These are phyloP conservation scores for Leucoma salicis DNA, from an alignment of 2,888 invertebrate genomes.

Conservation along the genomic window DNA sequence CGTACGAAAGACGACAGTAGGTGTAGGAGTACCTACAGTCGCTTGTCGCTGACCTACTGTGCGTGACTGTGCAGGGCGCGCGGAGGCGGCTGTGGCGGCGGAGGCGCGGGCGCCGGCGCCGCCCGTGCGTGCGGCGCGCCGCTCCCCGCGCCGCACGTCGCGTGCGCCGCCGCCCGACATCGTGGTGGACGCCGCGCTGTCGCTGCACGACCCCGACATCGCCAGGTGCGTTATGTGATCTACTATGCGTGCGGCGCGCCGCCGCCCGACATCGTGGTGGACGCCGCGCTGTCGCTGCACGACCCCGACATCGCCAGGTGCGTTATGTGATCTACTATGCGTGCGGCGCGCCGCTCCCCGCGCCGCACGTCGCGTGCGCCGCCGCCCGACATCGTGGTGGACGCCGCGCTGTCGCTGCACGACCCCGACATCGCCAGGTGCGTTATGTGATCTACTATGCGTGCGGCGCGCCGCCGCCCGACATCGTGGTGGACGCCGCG, in stretches of 20 bases:
- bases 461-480: constrained; percentile 11
- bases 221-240: too few relatives aligned
- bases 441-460: too few relatives aligned
- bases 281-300: constrained; percentile 17
- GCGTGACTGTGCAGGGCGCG: constrained; percentile 8
- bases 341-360: constrained; percentile 65
- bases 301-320: constrained; percentile 74
- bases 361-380: constrained; percentile 56
- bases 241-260: too few relatives aligned
- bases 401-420: constrained; percentile 57
- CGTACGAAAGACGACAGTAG: too few relatives aligned
- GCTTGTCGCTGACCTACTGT: too few relatives aligned
- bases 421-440: too few relatives aligned
- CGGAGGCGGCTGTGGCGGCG: constrained; percentile 14
- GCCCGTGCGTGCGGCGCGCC: constrained; percentile 68
- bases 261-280: too few relatives aligned
- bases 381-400: constrained; percentile 67
- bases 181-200: constrained; percentile 67
- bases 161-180: constrained; percentile 51
- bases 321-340: too few relatives aligned
- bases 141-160: constrained; percentile 63
- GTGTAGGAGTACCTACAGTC: too few relatives aligned
- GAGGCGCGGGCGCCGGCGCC: constrained; percentile 59
- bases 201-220: constrained; percentile 59
- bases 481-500: constrained; percentile 16